These are phyloP conservation scores for Smutsia gigantea DNA, from an alignment of 2,797 vertebrate genomes.

Conservation along the genomic window DNA sequence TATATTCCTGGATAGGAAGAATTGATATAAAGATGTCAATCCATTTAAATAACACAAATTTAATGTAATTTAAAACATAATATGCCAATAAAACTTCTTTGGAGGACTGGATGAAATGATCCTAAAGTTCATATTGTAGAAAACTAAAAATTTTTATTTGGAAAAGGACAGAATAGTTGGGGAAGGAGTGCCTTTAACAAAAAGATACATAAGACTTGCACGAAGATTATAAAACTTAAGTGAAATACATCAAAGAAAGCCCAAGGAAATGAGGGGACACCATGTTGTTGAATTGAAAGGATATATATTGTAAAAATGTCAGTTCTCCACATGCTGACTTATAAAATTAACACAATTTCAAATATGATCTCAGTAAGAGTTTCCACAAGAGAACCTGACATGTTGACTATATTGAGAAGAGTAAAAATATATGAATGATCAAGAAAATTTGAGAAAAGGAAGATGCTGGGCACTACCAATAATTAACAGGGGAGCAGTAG, in stretches of 20 bases:
- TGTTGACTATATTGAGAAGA: not conserved
- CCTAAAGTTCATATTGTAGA: slow-evolving; percentile 3
- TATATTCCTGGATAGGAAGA: not conserved
- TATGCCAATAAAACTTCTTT: not conserved
- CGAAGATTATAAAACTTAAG: not conserved
- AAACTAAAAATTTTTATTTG: slow-evolving; percentile 27
- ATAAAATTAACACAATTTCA: slow-evolving; percentile 10
- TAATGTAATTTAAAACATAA: slow-evolving; percentile 51
- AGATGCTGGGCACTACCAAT: not conserved
- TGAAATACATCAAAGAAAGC: not conserved
- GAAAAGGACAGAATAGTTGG: not conserved
- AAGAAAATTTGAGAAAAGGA: not conserved
- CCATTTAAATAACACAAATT: slow-evolving; percentile 23
- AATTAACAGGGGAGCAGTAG: not conserved
- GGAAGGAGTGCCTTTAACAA: not conserved
- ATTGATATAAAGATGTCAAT: not conserved
- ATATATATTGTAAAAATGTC: not conserved
- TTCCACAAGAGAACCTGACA: not conserved
- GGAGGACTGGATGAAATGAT: slow-evolving; percentile 19
- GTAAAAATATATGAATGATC: not conserved
- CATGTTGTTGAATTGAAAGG: not conserved
- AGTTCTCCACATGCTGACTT: not conserved
- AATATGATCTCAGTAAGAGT: not conserved
- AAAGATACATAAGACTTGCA: not conserved
- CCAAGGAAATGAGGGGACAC: not conserved